Base-by-base conservation (phyloP, 2,113 vertebrate genomes). In the Epinephelus moara region DNA sequence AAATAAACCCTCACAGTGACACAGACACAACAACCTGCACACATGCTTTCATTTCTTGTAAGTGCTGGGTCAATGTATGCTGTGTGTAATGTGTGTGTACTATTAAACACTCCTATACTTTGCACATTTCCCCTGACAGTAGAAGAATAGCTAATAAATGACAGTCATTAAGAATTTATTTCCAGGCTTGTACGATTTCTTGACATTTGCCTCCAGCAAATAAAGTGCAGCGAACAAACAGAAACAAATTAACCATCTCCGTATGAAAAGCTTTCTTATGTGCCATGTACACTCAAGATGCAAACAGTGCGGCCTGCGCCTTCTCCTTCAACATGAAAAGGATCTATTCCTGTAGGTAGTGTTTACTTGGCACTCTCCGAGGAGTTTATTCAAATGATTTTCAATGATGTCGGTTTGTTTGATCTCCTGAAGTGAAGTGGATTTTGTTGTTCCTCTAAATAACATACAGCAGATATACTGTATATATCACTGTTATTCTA, bases 141-240 rank as follows among this genome's bases (percentile, higher is more conserved):
- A 55, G 66, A 72, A 49, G 52, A 87, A 85, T 56, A 69, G 52
- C 67, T 72, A 80, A 92, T 84, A 85, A 82, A 90, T 85, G 81
- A 75, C 66, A 68, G 56, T 88, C 88, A 89, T 93, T 90, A 88
- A 81, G 19, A 56, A 75, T 89, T 90, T n/a, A 91, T 92, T 90
- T 88, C 37, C 63, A 76, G 69, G 13, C 67, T 78, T 81, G 66
- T 78, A 67, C 86, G 55, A 62, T 82, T 84, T 69, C 82, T 62
- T 77, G 73, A 79, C 76, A 82, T 86, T 88, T 77, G 78, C 88
- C 84, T 85, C 5, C 12, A 84, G 87, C 85, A 70, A 85, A 90
- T 52, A 69, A 89, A 59, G 78, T 53, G 64, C 71, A n/a, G 64
- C 3, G 18, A 85, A 75, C 53, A 82, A 82, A 74, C 55, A 75